Evolutionary conservation across 2,797 vertebrate species (phyloP).

Genomic region (Enteromius treurensis): DNA sequence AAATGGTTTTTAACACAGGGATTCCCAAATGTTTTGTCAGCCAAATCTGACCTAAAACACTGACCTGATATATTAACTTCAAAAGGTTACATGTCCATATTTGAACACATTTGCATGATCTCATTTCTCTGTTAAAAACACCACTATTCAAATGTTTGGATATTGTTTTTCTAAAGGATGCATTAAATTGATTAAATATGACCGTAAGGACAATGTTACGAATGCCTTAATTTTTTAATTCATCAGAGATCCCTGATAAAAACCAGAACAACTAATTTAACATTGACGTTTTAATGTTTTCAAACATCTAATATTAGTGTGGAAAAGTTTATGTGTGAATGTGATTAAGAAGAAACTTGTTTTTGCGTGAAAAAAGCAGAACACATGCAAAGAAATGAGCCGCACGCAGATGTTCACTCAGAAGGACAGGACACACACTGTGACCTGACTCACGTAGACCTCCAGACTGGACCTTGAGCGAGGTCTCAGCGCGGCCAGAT

Average conservation of each 20-base stretch:
- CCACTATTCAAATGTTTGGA: background rate
- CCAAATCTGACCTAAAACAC: background rate
- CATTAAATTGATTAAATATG: background rate
- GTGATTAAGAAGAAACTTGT: background rate
- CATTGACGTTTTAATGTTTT: background rate
- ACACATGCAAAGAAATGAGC: conserved; percentile 29
- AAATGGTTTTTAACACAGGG: conserved; percentile 6
- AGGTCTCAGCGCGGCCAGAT: conserved; percentile 92
- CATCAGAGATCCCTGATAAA: background rate
- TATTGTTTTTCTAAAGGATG: background rate
- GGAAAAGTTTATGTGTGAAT: background rate
- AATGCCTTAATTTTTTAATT: background rate
- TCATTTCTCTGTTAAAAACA: background rate
- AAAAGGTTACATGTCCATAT: background rate
- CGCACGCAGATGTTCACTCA: conserved; percentile 37
- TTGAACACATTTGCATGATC: background rate
- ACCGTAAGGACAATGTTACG: background rate
- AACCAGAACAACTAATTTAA: background rate
- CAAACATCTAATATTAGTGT: background rate
- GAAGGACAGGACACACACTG: conserved; percentile 48
- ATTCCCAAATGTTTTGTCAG: background rate
- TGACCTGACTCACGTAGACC: conserved; percentile 92
- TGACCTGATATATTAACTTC: background rate
- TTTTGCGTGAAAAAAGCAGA: background rate
- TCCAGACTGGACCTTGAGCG: conserved; percentile 91